Conservation (phyloP, 1,140 invertebrate species). For the Phenacoccus solenopsis region DNA sequence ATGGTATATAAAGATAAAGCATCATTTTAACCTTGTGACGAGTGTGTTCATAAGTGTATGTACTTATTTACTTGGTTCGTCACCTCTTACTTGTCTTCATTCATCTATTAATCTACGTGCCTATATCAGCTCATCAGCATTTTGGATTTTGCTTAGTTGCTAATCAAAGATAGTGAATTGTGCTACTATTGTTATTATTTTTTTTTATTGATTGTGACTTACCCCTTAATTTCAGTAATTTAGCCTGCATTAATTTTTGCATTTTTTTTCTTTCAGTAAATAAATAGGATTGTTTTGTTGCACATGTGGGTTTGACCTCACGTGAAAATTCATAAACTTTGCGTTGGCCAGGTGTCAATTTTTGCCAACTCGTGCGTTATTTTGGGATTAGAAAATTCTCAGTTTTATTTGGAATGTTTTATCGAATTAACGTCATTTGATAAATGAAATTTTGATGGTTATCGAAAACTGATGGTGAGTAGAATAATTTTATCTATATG, state of each 20-base stretch:
- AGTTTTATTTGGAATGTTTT: constrained; percentile 1
- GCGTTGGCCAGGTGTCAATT: not conserved
- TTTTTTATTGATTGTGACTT: not conserved
- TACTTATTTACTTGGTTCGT: not conserved
- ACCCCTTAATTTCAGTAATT: too few species aligned
- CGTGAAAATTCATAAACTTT: not conserved
- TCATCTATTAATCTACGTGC: too few species aligned
- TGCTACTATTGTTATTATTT: not conserved
- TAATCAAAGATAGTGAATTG: not conserved
- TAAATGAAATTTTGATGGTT: constrained; percentile 5
- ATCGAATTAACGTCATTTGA: not conserved
- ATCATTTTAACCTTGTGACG: not conserved
- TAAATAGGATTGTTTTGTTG: not conserved
- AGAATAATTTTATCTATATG: too few species aligned
- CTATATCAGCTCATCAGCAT: not conserved
- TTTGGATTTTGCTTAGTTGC: too few species aligned
- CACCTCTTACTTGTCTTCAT: too few species aligned
- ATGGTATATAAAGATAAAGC: not conserved
- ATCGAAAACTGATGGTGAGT: constrained; percentile 3
- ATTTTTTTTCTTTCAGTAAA: too few species aligned
- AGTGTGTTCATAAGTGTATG: not conserved
- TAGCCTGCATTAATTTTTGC: too few species aligned
- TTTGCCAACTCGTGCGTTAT: not conserved
- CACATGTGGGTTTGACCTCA: not conserved
- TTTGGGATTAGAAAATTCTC: not conserved